Conservation (phyloP, 2,888 invertebrate species). For the Trypoxylon attenuatum region DNA sequence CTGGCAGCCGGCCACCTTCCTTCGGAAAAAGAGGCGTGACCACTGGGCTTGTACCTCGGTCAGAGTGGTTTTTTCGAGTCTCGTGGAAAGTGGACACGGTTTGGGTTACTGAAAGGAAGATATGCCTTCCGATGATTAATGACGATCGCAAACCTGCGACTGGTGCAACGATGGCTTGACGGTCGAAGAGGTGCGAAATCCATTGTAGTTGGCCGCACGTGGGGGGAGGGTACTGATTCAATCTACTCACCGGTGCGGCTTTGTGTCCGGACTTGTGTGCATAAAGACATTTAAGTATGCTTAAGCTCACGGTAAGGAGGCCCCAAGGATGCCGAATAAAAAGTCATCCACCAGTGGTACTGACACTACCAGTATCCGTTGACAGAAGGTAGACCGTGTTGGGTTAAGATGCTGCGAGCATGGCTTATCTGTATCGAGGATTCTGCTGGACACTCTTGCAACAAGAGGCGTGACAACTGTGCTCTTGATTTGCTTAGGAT, state of each 20-base stretch:
- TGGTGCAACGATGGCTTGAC: background rate
- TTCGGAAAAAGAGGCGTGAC: constrained; percentile 64
- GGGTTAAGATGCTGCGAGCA: constrained; percentile 59
- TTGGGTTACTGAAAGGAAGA: constrained; percentile 13
- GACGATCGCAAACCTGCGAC: background rate
- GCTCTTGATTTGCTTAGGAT: constrained; percentile 38
- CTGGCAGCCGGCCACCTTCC: constrained; percentile 40
- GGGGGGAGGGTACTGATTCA: background rate
- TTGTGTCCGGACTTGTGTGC: background rate
- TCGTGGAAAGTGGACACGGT: constrained; percentile 17
- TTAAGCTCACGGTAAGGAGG: no score
- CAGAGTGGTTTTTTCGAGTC: constrained; percentile 15
- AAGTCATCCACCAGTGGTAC: background rate
- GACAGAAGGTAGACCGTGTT: constrained; percentile 1
- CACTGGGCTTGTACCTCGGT: constrained; percentile 17
- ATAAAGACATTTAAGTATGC: constrained; percentile 1
- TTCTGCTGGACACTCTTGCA: constrained; percentile 46
- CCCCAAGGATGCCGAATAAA: background rate
- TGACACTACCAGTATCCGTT: constrained; percentile 15
- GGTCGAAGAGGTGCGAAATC: background rate
- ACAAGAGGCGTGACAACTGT: constrained; percentile 64
- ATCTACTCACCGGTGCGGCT: background rate
- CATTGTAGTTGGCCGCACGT: background rate
- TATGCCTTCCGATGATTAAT: constrained; percentile 14
- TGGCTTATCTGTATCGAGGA: constrained; percentile 73